phyloP scores from a whole-genome alignment of 2,888 invertebrate genomes.

The Scaptodrosophila latifasciaeformis region DNA sequence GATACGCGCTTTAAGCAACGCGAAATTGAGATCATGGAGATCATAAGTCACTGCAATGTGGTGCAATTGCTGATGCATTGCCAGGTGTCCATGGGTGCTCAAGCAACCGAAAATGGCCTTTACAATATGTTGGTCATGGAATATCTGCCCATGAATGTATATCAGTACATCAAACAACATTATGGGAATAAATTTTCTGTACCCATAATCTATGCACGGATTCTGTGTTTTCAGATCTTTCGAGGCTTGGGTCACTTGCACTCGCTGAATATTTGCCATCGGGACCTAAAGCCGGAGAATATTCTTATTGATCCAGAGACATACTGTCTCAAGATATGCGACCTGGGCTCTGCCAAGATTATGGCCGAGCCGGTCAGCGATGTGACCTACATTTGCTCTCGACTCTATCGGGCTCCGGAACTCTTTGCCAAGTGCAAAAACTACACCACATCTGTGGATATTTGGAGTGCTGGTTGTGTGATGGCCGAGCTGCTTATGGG shows the following conservation, averaged over 20 bases:
- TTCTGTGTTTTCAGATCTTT: constrained; percentile 99
- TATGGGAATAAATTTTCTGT: constrained; percentile 99
- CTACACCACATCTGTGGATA: constrained; percentile 95
- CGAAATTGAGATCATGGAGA: constrained; percentile 99
- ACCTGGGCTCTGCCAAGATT: constrained; percentile 99
- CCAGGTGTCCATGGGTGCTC: constrained; percentile 97
- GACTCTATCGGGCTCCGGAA: constrained; percentile 98
- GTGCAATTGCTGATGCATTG: constrained; percentile 99
- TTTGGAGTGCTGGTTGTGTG: constrained; percentile 99
- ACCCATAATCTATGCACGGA: constrained; percentile 99
- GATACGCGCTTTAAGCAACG: constrained; percentile 99
- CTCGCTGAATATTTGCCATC: constrained; percentile 97
- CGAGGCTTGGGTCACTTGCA: constrained; percentile 99
- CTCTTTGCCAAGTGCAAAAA: constrained; percentile 98
- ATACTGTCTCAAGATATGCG: constrained; percentile 96
- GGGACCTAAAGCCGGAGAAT: constrained; percentile 99
- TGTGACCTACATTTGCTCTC: constrained; percentile 98
- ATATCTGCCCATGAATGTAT: constrained; percentile 86
- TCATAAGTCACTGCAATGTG: constrained; percentile 99
- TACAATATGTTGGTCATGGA: constrained; percentile 99
- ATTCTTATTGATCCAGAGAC: constrained; percentile 95
- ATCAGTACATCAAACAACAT: constrained; percentile 92
- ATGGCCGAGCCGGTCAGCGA: constrained; percentile 95
- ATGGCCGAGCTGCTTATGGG: constrained; percentile 96
- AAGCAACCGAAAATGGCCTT: constrained; percentile 82